These are phyloP conservation scores for Pseudanteris insignis DNA, from an alignment of 2,888 invertebrate genomes.

Conservation along the genomic window DNA sequence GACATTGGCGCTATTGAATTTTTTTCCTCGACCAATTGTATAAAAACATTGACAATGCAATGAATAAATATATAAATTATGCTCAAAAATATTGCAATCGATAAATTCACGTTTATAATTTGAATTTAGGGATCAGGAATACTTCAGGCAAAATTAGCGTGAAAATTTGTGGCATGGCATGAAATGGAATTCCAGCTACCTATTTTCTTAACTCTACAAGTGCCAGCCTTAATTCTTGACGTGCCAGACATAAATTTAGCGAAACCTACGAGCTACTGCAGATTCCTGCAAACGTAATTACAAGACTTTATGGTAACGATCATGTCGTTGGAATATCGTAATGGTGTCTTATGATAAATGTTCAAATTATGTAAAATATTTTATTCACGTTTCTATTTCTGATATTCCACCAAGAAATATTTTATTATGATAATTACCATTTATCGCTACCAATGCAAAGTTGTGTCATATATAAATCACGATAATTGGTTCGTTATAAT, in stretches of 20 bases:
- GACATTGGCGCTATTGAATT: too few relatives aligned
- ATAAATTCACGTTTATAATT: too few relatives aligned
- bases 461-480: too few relatives aligned
- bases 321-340: constrained; percentile 26
- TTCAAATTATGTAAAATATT: constrained; percentile 10
- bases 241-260: constrained; percentile 38
- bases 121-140: constrained; percentile 17
- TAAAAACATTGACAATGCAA: too few relatives aligned
- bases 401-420: too few relatives aligned
- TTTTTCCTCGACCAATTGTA: too few relatives aligned
- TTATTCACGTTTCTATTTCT: constrained; percentile 1
- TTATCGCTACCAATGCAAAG: too few relatives aligned
- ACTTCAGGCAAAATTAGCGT: too few relatives aligned
- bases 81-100: too few relatives aligned
- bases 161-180: constrained; percentile 20
- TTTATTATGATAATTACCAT: too few relatives aligned
- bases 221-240: constrained; percentile 38
- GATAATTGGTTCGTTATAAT: too few relatives aligned
- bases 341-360: constrained; percentile 22
- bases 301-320: constrained; percentile 29
- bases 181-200: constrained; percentile 19
- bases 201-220: constrained; percentile 37
- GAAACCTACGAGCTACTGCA: constrained; percentile 32
- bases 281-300: constrained; percentile 38
- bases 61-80: too few relatives aligned